Base-by-base conservation (phyloP, 2,797 vertebrate genomes). In the Galaxias olidus region DNA sequence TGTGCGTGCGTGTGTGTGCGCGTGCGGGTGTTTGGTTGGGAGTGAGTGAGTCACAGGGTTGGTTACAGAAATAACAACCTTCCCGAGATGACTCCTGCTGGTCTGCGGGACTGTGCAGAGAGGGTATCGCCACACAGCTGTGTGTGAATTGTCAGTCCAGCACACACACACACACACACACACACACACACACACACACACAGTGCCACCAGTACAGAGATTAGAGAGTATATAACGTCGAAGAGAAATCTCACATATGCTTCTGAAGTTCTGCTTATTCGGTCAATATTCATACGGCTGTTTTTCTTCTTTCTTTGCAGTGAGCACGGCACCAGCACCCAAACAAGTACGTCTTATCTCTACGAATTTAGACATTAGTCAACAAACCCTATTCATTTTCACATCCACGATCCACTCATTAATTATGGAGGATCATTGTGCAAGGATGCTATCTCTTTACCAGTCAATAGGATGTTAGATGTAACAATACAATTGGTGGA, bases 301-400 rank as follows among this genome's bases (percentile, higher is more conserved):
- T 72, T 59, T 57, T 65, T n/a, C n/a, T 10, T 17, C 59, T 77
- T 87, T 87, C 74, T 66, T 88, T 86, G 63, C 92, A 98, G 97
- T 98, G 87, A 98, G 97, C 81, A 98, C 97, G 75, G 97, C 97
- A 20, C 96, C 97, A 9, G 91, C 92, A 50, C 94, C 95, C 51
- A 98, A 98, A 93, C 92, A 93, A 78, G 97, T 98, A 91, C 93
- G 94, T 94, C 17, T 0, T n/a, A 5, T 19, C 13, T 18, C 13
- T 40, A 20, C 0, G 30, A 17, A 47, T 45, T 20, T 30, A 48
- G 61, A 19, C 18, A 47, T 9, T 40, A 61, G 0, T 45, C 51
- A 10, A 52, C 18, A 52, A 13, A 2, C 30, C 30, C 30, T n/a
- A n/a, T n/a, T n/a, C n/a, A n/a, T n/a, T n/a, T n/a, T n/a, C n/a